Conservation (phyloP, 2,113 vertebrate genomes). For the Phylloscopus trochiloides region DNA sequence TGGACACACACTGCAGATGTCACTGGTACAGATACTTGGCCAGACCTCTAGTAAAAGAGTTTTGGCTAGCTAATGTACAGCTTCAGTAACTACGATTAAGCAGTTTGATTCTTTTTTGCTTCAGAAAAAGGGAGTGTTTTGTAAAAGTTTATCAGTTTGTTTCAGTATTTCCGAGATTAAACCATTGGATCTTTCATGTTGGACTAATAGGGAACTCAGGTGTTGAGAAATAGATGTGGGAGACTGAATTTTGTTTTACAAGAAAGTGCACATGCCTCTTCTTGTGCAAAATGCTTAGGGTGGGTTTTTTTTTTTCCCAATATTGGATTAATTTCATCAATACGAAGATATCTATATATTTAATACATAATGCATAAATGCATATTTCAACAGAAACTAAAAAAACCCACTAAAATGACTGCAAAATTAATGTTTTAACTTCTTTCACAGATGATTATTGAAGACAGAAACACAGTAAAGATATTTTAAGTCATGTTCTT, state of each 20-base stretch:
- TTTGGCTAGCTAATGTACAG: not conserved
- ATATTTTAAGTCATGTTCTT: slow-evolving; percentile 34
- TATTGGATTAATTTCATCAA: not conserved
- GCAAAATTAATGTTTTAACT: not conserved
- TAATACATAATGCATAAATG: not conserved
- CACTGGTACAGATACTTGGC: not conserved
- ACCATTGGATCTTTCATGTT: not conserved
- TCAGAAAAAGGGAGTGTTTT: not conserved
- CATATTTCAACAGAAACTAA: not conserved
- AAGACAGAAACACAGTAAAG: slow-evolving; percentile 21
- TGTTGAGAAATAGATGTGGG: not conserved
- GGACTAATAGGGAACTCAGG: not conserved
- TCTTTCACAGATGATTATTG: not conserved
- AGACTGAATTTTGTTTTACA: not conserved
- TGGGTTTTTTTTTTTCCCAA: not conserved
- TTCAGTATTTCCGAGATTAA: not conserved
- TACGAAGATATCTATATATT: not conserved
- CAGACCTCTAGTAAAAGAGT: not conserved
- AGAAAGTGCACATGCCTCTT: not conserved
- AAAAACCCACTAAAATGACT: not conserved
- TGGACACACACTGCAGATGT: not conserved
- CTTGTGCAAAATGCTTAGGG: not conserved
- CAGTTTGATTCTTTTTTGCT: not conserved
- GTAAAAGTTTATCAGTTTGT: not conserved
- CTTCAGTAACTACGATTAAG: not conserved